A percentile compares a stretch with the other conserved stretches of the same genome.
Conservation (phyloP, 2,113 vertebrate species). For the Caracal caracal region DNA sequence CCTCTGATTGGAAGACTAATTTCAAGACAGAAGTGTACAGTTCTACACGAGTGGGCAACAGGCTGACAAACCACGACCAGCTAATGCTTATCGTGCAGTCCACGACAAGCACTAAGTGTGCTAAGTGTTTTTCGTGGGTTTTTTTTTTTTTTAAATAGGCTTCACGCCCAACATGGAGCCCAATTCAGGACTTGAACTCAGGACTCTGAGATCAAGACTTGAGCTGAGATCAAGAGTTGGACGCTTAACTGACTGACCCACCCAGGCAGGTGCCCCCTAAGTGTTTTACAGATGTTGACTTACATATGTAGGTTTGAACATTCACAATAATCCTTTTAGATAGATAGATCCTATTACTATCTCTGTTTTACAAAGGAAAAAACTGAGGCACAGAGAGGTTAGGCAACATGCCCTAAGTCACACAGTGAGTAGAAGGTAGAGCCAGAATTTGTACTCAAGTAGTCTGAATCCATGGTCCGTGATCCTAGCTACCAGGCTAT, state of each 20-base stretch:
- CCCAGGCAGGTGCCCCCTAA: background rate
- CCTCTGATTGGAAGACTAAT: background rate
- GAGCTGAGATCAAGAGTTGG: too few species aligned
- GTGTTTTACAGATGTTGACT: background rate
- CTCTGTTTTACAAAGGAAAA: background rate
- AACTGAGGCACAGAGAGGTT: background rate
- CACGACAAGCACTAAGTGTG: background rate
- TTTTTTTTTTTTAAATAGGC: too few species aligned
- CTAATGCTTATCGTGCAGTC: background rate
- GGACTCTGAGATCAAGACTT: too few species aligned
- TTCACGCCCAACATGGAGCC: too few species aligned
- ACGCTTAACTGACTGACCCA: too few species aligned
- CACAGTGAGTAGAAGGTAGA: background rate
- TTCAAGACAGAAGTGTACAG: background rate
- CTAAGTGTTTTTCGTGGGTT: background rate
- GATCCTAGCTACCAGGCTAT: background rate
- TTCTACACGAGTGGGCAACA: background rate
- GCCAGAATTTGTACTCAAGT: conserved; percentile 1
- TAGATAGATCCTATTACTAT: background rate
- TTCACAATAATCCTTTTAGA: background rate
- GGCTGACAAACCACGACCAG: background rate
- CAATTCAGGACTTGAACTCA: too few species aligned
- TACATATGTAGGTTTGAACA: background rate
- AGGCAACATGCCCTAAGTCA: background rate
- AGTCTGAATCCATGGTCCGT: background rate